Percentiles rank a stretch among this genome's conserved stretches.
Evolutionary conservation across 23 tunicate genomes (phyloP).

Genomic region (Oikopleura dioica): DNA sequence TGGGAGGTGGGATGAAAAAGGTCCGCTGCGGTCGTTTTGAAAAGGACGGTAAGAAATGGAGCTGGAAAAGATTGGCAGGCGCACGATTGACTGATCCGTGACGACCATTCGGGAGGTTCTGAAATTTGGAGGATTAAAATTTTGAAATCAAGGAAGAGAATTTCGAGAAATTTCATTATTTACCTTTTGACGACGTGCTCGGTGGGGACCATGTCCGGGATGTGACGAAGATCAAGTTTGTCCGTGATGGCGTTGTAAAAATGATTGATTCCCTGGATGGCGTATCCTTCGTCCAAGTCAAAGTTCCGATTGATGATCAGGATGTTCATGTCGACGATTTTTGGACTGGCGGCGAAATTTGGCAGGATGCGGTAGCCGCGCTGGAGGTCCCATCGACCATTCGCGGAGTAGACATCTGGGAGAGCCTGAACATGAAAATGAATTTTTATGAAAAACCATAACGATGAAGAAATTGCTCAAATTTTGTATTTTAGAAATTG

Average conservation of each 20-base stretch:
- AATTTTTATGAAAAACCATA: no score
- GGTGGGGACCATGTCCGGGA: not conserved
- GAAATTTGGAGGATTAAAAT: no score
- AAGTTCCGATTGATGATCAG: not conserved
- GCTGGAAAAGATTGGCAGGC: not conserved
- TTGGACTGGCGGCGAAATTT: not conserved
- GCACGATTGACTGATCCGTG: slow-evolving; percentile 2
- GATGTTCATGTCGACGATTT: not conserved
- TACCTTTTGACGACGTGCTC: not conserved
- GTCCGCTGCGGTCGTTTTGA: not conserved
- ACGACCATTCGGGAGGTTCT: not conserved
- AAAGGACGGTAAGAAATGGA: not conserved
- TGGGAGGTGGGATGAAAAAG: not conserved
- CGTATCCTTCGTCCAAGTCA: not conserved
- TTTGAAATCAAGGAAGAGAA: no score
- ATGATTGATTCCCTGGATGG: not conserved
- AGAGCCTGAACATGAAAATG: not conserved
- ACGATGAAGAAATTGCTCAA: no score
- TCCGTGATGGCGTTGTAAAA: not conserved
- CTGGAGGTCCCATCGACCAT: slow-evolving; percentile 4
- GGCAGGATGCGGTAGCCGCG: slow-evolving; percentile 2
- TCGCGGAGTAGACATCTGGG: not conserved
- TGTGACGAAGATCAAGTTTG: not conserved
- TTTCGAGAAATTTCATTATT: no score
- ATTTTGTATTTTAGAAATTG: not conserved